Conservation (phyloP, 2,888 invertebrate genomes). For the Lobophora halterata region DNA sequence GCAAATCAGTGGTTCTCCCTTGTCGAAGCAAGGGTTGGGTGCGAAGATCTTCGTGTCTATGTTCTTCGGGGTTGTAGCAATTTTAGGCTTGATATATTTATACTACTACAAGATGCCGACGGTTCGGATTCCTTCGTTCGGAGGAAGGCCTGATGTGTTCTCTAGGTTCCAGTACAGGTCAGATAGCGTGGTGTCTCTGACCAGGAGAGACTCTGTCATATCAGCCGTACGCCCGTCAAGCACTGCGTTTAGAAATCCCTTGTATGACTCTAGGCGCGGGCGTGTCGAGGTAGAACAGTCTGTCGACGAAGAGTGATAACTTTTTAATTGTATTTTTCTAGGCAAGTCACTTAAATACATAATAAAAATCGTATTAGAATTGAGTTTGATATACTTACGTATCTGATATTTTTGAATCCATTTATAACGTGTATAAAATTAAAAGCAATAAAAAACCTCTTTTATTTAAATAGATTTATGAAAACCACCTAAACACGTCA, state of each 20-base stretch:
- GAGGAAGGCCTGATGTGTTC: conserved; percentile 40
- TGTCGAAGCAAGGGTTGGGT: conserved; percentile 49
- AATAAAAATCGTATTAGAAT: no score
- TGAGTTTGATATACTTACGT: no score
- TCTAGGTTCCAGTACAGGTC: conserved; percentile 60
- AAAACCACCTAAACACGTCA: conserved; percentile 12
- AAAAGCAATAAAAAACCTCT: neutral
- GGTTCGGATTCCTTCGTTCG: conserved; percentile 38
- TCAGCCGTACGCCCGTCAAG: conserved; percentile 39
- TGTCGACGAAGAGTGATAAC: conserved; percentile 42
- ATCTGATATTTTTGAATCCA: no score
- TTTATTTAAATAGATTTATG: conserved; percentile 11
- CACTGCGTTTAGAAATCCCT: conserved; percentile 65
- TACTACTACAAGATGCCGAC: conserved; percentile 58
- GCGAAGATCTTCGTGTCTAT: conserved; percentile 58
- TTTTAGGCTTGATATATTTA: conserved; percentile 51
- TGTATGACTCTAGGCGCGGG: conserved; percentile 66
- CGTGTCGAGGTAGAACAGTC: conserved; percentile 54
- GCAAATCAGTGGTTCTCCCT: conserved; percentile 56
- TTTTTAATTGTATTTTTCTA: no score
- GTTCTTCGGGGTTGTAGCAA: conserved; percentile 54
- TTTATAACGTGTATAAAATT: neutral
- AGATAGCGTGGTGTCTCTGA: conserved; percentile 67
- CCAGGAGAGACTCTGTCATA: conserved; percentile 56
- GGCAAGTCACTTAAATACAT: no score